Evolutionary conservation across 1,140 invertebrate species (phyloP).

Genomic region (Leptestheria dahalacensis): DNA sequence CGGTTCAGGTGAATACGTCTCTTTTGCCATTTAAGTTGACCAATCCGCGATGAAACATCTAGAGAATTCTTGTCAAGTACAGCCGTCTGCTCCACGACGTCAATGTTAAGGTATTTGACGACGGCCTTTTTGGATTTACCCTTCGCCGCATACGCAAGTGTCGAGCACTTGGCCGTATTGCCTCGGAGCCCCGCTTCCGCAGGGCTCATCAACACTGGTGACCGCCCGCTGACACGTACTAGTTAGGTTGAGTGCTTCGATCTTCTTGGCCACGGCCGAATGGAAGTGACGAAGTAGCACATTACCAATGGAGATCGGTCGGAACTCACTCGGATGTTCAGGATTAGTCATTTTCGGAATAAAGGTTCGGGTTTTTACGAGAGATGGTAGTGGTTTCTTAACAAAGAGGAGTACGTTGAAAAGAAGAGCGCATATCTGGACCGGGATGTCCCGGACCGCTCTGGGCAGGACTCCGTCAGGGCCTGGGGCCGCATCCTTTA

Average conservation of each 20-base stretch:
- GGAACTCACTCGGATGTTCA: slow-evolving; percentile 16
- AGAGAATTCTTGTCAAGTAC: too few species aligned
- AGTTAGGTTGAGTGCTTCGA: slow-evolving; percentile 12
- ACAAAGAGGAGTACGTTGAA: neutral
- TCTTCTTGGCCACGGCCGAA: slow-evolving; percentile 19
- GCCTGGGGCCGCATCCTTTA: neutral
- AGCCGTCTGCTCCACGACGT: too few species aligned
- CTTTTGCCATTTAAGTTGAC: too few species aligned
- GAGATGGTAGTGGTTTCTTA: neutral
- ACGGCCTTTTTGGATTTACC: slow-evolving; percentile 23
- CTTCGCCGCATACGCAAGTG: slow-evolving; percentile 22
- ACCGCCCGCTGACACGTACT: slow-evolving; percentile 24
- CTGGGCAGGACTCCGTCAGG: neutral
- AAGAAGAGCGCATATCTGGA: neutral
- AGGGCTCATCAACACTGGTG: slow-evolving; percentile 8
- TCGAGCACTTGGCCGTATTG: slow-evolving; percentile 24
- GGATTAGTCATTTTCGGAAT: slow-evolving; percentile 21
- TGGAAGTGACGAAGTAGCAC: slow-evolving; percentile 19
- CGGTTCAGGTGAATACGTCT: too few species aligned
- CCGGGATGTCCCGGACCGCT: neutral
- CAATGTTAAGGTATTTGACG: neutral
- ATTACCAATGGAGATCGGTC: slow-evolving; percentile 21
- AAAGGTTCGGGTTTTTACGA: slow-evolving; percentile 20
- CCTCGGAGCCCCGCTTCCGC: slow-evolving; percentile 20
- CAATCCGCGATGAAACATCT: too few species aligned